Evolutionary conservation across 2,888 invertebrate genomes (phyloP).

Genomic region (Mamestra brassicae): DNA sequence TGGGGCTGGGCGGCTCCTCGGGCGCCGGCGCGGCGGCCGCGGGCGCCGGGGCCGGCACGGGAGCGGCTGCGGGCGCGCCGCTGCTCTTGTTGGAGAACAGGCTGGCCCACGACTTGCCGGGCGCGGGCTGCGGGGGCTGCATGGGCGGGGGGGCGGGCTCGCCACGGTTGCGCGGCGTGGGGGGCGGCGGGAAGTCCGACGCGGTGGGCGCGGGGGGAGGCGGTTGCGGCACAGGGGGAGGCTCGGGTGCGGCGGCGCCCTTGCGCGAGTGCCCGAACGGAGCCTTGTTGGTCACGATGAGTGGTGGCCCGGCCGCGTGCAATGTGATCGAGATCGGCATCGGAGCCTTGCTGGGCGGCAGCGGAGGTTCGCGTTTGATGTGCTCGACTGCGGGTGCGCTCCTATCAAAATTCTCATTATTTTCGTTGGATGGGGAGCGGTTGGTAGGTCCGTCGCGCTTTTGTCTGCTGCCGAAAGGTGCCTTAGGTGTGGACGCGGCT

Average conservation of each 20-base stretch:
- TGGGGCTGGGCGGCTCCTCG: conserved; percentile 83
- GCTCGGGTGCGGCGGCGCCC: conserved; percentile 76
- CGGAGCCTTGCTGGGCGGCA: conserved; percentile 86
- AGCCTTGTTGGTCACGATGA: conserved; percentile 88
- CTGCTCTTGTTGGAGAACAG: conserved; percentile 89
- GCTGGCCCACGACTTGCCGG: conserved; percentile 93
- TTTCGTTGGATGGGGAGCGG: conserved; percentile 84
- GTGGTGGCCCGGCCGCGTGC: conserved; percentile 83
- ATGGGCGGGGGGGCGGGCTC: conserved; percentile 80
- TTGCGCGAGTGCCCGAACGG: conserved; percentile 88
- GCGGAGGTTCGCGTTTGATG: conserved; percentile 81
- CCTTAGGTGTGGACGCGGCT: conserved; percentile 84
- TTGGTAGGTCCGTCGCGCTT: conserved; percentile 84
- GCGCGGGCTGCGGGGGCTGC: conserved; percentile 82
- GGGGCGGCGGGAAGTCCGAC: conserved; percentile 89
- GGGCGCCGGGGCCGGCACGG: conserved; percentile 66
- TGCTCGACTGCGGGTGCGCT: conserved; percentile 73
- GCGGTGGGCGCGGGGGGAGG: conserved; percentile 88
- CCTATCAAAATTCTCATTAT: conserved; percentile 75
- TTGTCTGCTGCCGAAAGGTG: conserved; percentile 87
- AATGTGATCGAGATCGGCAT: conserved; percentile 90
- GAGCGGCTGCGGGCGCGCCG: conserved; percentile 64
- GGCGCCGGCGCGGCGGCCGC: conserved; percentile 65
- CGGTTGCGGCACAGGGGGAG: conserved; percentile 82
- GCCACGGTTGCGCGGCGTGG: conserved; percentile 85